Percentiles rank a stretch among this genome's conserved stretches.
These are phyloP conservation scores for Hyles lineata DNA, from an alignment of 2,888 invertebrate genomes.

Conservation along the genomic window DNA sequence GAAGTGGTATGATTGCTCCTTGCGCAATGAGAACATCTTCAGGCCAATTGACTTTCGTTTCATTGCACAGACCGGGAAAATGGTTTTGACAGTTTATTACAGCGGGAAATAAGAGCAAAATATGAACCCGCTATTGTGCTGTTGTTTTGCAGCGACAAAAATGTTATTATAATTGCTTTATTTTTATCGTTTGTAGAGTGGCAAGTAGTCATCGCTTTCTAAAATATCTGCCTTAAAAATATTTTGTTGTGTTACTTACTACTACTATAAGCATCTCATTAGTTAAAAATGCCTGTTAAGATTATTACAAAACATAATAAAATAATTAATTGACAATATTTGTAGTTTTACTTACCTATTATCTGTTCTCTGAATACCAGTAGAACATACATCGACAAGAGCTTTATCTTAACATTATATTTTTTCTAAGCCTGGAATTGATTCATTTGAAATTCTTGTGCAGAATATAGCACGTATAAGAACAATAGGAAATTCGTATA, in stretches of 20 bases:
- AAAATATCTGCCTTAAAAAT: neutral
- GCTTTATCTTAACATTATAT: neutral
- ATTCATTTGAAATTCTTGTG: no score
- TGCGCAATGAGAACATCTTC: constrained; percentile 28
- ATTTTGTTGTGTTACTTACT: neutral
- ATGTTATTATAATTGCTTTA: constrained; percentile 5
- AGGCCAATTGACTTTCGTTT: constrained; percentile 23
- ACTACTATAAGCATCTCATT: no score
- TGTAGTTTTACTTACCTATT: neutral
- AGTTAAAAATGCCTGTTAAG: neutral
- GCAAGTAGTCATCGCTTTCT: neutral
- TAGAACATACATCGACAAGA: neutral
- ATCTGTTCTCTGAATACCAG: neutral
- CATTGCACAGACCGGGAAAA: constrained; percentile 22
- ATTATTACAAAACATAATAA: neutral
- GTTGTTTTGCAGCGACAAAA: neutral
- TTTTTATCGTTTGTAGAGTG: constrained; percentile 6
- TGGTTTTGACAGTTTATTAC: neutral
- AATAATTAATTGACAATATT: neutral
- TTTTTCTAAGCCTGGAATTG: neutral
- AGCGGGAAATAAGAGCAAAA: neutral
- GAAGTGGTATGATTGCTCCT: constrained; percentile 40
- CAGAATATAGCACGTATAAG: no score
- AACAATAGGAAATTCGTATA: no score
- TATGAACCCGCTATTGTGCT: neutral